Conservation (phyloP, 2,113 vertebrate genomes). For the Thamnophis sirtalis region DNA sequence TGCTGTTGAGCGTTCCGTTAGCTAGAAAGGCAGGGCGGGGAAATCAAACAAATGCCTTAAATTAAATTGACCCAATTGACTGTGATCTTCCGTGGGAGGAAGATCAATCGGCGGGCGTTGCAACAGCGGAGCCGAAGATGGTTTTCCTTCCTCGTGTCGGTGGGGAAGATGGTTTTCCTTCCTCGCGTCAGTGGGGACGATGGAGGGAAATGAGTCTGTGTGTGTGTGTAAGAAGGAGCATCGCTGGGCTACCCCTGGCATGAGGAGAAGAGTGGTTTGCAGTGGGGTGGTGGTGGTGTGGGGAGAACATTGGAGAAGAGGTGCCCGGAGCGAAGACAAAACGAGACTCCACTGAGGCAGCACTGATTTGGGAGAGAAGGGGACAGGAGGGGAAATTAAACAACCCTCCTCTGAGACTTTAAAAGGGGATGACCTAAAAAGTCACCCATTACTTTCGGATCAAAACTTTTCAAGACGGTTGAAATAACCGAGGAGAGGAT, state of each 20-base stretch:
- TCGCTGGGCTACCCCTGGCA: not conserved
- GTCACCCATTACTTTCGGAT: not conserved
- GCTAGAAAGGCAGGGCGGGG: not conserved
- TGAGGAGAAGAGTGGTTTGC: not conserved
- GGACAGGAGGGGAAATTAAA: not conserved
- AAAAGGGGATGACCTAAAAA: not conserved
- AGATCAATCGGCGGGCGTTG: not conserved
- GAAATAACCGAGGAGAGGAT: not conserved
- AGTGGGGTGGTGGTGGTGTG: not conserved
- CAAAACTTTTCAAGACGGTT: not conserved
- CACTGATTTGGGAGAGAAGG: not conserved
- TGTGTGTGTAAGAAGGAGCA: not conserved
- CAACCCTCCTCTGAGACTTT: not conserved
- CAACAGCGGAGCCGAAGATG: not conserved
- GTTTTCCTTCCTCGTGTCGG: too few species aligned
- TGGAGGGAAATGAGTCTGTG: not conserved
- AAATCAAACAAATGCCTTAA: not conserved
- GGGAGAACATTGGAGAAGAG: not conserved
- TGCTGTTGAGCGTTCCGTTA: not conserved
- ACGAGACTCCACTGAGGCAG: not conserved
- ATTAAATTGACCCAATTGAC: not conserved
- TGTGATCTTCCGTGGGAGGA: not conserved
- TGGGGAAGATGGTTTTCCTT: not conserved
- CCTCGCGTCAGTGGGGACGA: not conserved
- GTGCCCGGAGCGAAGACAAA: not conserved